These are phyloP conservation scores for Paracentrotus lividus DNA, from an alignment of 53 echinoderm and acorn worm genomes.

Conservation along the genomic window DNA sequence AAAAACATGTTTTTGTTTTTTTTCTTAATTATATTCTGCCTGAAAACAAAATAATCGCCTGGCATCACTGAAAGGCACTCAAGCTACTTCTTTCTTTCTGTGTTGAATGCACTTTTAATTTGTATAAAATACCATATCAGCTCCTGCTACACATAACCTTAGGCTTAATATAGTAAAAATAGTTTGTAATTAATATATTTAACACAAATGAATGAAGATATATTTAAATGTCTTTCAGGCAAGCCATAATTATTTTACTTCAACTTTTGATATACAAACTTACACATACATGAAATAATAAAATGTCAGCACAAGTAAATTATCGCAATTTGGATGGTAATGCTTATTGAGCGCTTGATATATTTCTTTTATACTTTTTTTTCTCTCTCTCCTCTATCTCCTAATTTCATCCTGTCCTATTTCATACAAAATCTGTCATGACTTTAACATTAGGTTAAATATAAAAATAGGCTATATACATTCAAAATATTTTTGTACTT, in stretches of 20 bases:
- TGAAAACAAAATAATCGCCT: slow-evolving; percentile 23
- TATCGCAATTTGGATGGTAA: background rate
- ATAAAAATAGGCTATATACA: slow-evolving; percentile 41
- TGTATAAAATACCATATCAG: background rate
- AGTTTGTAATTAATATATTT: background rate
- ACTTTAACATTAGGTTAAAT: background rate
- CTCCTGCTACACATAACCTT: background rate
- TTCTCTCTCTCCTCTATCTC: slow-evolving; percentile 13
- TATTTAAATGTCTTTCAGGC: slow-evolving; percentile 10
- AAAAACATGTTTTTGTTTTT: background rate
- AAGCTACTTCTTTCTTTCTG: background rate
- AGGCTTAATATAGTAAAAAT: background rate
- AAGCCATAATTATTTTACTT: background rate
- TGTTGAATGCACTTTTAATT: background rate
- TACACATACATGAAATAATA: background rate
- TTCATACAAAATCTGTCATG: background rate
- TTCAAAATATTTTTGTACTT: background rate
- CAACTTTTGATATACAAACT: background rate
- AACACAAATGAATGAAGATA: background rate
- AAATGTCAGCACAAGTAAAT: background rate
- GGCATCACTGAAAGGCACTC: slow-evolving; percentile 30
- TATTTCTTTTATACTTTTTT: background rate
- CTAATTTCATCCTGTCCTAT: background rate
- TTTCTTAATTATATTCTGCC: background rate
- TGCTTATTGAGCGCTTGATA: background rate